Conservation (phyloP, 2,888 invertebrate genomes). For the Drosophila anomalata region DNA sequence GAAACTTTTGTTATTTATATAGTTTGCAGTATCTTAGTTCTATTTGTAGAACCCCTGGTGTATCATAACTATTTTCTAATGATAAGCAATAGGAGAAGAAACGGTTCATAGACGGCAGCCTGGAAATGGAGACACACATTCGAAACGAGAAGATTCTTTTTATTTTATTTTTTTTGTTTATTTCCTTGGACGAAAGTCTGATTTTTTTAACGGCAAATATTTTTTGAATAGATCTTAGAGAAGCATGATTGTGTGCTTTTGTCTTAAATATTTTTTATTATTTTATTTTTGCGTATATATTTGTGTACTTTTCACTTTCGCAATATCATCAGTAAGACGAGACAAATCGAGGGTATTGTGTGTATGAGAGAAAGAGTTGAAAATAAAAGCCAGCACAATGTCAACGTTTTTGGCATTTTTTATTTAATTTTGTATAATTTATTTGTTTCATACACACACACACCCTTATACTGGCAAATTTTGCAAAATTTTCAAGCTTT, state of each 20-base stretch:
- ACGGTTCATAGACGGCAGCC: conserved; percentile 60
- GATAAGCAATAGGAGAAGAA: conserved; percentile 39
- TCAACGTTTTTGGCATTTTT: conserved; percentile 57
- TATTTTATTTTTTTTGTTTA: conserved; percentile 10
- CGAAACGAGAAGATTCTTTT: conserved; percentile 16
- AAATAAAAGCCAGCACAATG: conserved; percentile 24
- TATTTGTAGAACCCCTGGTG: conserved; percentile 4
- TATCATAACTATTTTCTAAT: conserved; percentile 53
- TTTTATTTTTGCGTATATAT: neutral
- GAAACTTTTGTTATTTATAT: no score
- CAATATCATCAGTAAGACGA: conserved; percentile 16
- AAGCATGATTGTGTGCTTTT: neutral
- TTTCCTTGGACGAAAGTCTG: conserved; percentile 12
- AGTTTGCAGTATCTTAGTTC: neutral
- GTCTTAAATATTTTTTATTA: conserved; percentile 5
- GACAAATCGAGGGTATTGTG: conserved; percentile 4
- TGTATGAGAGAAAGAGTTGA: conserved; percentile 17
- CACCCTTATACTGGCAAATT: conserved; percentile 11
- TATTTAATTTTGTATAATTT: conserved; percentile 64
- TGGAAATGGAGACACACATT: conserved; percentile 55
- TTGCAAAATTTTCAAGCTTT: conserved; percentile 19
- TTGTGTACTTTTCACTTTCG: conserved; percentile 34
- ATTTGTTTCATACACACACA: conserved; percentile 49
- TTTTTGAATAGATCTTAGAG: conserved; percentile 14
- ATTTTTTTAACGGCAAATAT: conserved; percentile 21